Evolutionary conservation across 2,888 invertebrate species (phyloP).

Genomic region (Cyrtodaria siliqua): DNA sequence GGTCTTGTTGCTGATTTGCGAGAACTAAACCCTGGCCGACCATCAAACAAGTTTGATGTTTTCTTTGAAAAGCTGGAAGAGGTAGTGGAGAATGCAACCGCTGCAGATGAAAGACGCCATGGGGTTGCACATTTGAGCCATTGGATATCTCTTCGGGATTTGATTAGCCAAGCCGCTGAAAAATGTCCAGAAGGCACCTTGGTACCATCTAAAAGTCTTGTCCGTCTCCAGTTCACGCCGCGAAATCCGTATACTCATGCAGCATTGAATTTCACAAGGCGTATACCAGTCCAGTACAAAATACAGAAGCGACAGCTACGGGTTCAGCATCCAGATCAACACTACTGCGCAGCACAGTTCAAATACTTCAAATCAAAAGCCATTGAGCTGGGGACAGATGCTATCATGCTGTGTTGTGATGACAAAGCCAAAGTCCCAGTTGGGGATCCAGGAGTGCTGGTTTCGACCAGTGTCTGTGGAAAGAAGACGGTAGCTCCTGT

Average conservation of each 20-base stretch:
- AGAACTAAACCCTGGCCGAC: constrained; percentile 38
- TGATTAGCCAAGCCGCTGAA: constrained; percentile 20
- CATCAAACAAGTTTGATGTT: constrained; percentile 31
- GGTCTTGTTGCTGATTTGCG: constrained; percentile 44
- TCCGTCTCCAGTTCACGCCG: constrained; percentile 40
- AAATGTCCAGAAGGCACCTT: constrained; percentile 27
- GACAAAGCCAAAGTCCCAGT: constrained; percentile 58
- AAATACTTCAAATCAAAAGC: constrained; percentile 10
- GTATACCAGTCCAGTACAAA: constrained; percentile 31
- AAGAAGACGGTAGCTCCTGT: constrained; percentile 41
- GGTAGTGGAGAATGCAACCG: constrained; percentile 36
- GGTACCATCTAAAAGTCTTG: constrained; percentile 34
- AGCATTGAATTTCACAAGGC: constrained; percentile 34
- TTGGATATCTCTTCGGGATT: constrained; percentile 10
- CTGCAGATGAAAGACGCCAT: constrained; percentile 44
- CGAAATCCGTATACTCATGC: constrained; percentile 31
- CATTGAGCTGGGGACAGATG: constrained; percentile 1
- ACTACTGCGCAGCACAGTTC: constrained; percentile 25
- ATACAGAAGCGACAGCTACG: constrained; percentile 34
- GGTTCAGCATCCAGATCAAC: constrained; percentile 10
- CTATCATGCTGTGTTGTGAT: constrained; percentile 28
- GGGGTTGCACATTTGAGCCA: constrained; percentile 17
- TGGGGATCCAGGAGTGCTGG: constrained; percentile 38
- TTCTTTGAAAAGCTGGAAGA: constrained; percentile 44
- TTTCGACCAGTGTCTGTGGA: constrained; percentile 53